phyloP scores from a whole-genome alignment of 2,113 vertebrate species.

The Oreochromis tanganicae region DNA sequence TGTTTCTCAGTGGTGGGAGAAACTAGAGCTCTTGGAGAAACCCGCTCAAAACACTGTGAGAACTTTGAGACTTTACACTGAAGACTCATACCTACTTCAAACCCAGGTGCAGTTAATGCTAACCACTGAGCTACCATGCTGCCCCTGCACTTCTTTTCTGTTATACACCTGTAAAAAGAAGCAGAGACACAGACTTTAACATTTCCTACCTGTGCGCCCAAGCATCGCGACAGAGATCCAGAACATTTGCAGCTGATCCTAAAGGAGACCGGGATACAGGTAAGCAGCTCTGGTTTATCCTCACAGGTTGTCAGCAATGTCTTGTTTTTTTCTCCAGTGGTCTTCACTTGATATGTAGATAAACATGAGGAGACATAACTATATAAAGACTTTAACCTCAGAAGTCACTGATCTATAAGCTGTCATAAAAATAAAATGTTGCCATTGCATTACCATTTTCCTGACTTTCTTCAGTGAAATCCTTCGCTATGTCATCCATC shows the following conservation, averaged over 20 bases:
- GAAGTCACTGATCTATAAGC: not conserved
- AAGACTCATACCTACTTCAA: not conserved
- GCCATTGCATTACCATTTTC: not conserved
- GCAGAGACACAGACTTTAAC: not conserved
- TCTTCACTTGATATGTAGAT: not conserved
- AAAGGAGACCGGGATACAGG: conserved; percentile 58
- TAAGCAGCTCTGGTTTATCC: not conserved
- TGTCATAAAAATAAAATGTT: not conserved
- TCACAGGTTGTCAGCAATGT: not conserved
- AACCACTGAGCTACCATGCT: not conserved
- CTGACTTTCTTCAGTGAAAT: not conserved
- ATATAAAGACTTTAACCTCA: not conserved
- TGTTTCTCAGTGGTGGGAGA: not conserved
- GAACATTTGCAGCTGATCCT: conserved; percentile 88
- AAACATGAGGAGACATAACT: not conserved
- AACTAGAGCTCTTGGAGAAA: not conserved
- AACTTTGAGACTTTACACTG: not conserved
- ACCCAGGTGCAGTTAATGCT: not conserved
- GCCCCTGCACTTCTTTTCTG: not conserved
- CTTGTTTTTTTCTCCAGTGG: not conserved
- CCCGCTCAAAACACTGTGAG: not conserved
- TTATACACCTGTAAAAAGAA: not conserved
- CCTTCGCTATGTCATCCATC: not conserved
- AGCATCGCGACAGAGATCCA: conserved; percentile 72
- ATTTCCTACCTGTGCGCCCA: conserved; percentile 76